Evolutionary conservation across 2,888 invertebrate species (phyloP), one percentile per base, ranked within the genome.

Genomic region (Eilema griseolum): DNA sequence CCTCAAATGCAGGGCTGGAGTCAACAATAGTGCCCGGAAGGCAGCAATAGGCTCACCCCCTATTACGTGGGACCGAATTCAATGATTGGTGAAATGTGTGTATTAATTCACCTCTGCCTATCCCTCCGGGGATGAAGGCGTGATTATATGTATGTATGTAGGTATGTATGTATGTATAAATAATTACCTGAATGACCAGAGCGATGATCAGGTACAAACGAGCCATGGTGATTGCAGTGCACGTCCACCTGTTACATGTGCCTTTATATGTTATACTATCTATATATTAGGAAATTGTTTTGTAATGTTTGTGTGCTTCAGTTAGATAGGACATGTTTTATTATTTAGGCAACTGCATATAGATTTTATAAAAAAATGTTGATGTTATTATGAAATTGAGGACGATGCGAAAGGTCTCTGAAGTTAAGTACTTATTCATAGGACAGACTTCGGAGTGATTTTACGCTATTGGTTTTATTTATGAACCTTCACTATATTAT

Each of bases 101-200:
- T n/a, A n/a, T n/a, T n/a, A n/a, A n/a, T n/a, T n/a, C n/a, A n/a
- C n/a, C n/a, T n/a, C n/a, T n/a, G n/a, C n/a, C n/a, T n/a, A n/a
- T n/a, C n/a, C n/a, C n/a, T n/a, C n/a, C n/a, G n/a, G n/a, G n/a
- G n/a, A n/a, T n/a, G n/a, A n/a, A n/a, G n/a, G n/a, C n/a, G n/a
- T n/a, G n/a, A n/a, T n/a, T n/a, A n/a, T n/a, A n/a, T n/a, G n/a
- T n/a, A n/a, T n/a, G n/a, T n/a, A n/a, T n/a, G n/a, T n/a, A n/a
- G n/a, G n/a, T n/a, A n/a, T n/a, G n/a, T n/a, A n/a, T n/a, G n/a
- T n/a, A n/a, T 23, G 26, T 63, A 12, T 61, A 69, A 57, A 67
- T 71, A 78, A 66, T 90, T 91, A 94, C 94, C 94, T 94, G 93
- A 72, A 92, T 80, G 61, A 92, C 79, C 80, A 94, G 81, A 71